Conservation (phyloP, 1,140 invertebrate species). For the Notospermus geniculatus region DNA sequence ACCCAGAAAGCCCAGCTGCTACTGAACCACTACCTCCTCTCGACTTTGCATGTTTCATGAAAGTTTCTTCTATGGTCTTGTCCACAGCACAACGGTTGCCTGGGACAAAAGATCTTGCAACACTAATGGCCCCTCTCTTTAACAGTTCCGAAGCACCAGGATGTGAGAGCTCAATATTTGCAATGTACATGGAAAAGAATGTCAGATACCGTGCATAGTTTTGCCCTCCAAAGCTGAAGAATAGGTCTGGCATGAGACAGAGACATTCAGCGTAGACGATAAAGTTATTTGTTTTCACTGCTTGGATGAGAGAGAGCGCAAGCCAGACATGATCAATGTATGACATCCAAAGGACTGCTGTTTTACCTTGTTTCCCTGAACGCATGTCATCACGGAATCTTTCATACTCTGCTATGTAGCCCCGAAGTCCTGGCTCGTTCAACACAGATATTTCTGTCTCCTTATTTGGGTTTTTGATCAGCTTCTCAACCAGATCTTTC, state of each 20-base stretch:
- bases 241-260: conserved; percentile 20
- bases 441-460: no score
- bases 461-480: no score
- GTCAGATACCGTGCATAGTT: conserved; percentile 30
- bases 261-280: conserved; percentile 19
- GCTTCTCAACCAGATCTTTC: no score
- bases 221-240: conserved; percentile 31
- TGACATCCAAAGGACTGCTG: conserved; percentile 25
- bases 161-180: conserved; percentile 26
- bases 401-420: neutral
- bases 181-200: conserved; percentile 25
- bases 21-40: neutral
- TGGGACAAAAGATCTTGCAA: conserved; percentile 27
- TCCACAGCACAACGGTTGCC: conserved; percentile 27
- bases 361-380: conserved; percentile 19
- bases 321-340: conserved; percentile 29
- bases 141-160: conserved; percentile 22
- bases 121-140: conserved; percentile 24
- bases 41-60: conserved; percentile 23
- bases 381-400: neutral
- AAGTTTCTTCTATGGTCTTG: conserved; percentile 15
- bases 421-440: neutral
- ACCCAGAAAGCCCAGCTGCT: neutral
- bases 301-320: conserved; percentile 15
- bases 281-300: conserved; percentile 29